Base-by-base conservation (phyloP, 1,140 invertebrate genomes). In the Parapsyche elsis region DNA sequence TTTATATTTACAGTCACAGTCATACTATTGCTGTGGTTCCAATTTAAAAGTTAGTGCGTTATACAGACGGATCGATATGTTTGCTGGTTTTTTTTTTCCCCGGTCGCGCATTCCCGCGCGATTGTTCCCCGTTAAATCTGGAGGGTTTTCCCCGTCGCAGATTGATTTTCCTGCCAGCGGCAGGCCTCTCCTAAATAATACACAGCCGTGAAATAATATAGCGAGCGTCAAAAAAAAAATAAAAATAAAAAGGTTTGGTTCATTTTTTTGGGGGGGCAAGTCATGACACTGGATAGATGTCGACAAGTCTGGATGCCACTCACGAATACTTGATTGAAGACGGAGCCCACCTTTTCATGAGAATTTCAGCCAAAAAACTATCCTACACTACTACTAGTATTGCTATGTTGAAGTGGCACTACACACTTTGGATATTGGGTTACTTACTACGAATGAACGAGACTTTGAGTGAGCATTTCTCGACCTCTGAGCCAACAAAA, bases 121-220 rank as follows among this genome's bases (percentile, higher is more conserved):
- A 61, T 38, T 38, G 30, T 38, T 38, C 30, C 30, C 30, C 30
- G 57, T 61, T 61, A 61, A 61, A 61, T 61, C 57, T 61, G 57
- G 57, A 61, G 57, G 16, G 57, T 21, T 61, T 61, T 61, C 57
- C n/a, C 21, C 1, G 57, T 38, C 30, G 57, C 57, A 61, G 57
- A 61, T 61, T 61, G 57, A 61, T 61, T 61, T 61, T 61, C 57
- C 57, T 61, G 57, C 57, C 57, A 61, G 21, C 57, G 57, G n/a
- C 57, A 61, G 57, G 57, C 57, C 57, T 61, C 57, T 61, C 57
- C n/a, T 61, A 61, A 61, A 61, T 61, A 61, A 61, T 61, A 61
- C 57, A 61, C 57, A 61, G 21, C 57, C 57, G 57, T 61, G 21
- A 61, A 61, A 61, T 61, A 61, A 61, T 61, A 61, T 61, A 21